Evolutionary conservation across 2,888 invertebrate genomes (phyloP), one percentile per base, ranked within the genome.

Genomic region (Scaptodrosophila latifasciaeformis): DNA sequence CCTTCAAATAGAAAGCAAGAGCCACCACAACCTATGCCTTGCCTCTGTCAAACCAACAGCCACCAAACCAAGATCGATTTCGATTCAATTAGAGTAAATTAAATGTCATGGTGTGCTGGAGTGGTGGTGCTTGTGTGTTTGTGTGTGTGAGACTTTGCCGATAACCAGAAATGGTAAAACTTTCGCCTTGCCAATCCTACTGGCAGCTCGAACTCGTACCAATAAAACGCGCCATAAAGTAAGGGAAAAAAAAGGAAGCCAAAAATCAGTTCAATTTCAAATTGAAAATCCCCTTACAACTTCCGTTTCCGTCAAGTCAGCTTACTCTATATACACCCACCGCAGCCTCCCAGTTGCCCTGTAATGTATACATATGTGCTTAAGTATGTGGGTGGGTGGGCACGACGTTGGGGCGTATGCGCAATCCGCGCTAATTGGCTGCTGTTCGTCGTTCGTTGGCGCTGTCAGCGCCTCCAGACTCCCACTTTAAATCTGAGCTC

Each of bases 51-150:
- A 40, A 15, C n/a, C 2, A 40, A 46, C 24, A 3, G 24, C 24
- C 24, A 7, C 24, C 24, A 63, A 49, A 61, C 65, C 66, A 58
- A 71, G 80, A 76, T 76, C 76, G 81, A 81, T 81, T 75, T 81
- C 79, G 69, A 81, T 79, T 81, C 81, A 81, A 76, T 76, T 76
- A 76, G 79, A 79, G 76, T 63, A 81, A 76, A 81, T 76, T 76
- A 76, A 81, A 76, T 81, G 75, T 70, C 70, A 77, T 77, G 72
- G 57, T 77, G n/a, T n/a, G n/a, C n/a, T n/a, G n/a, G n/a, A 63
- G 60, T 59, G n/a, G 10, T 19, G 21, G 39, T 49, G 50, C 44
- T 31, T 49, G 50, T 47, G 39, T 44, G 34, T 46, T 45, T 54
- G 53, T 56, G 30, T 54, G 47, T 60, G 67, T 62, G 59, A 65